Percentiles rank a stretch among this genome's conserved stretches.
These are phyloP conservation scores for Drosophila ercepeae DNA, from an alignment of 1,140 invertebrate genomes.

Conservation along the genomic window DNA sequence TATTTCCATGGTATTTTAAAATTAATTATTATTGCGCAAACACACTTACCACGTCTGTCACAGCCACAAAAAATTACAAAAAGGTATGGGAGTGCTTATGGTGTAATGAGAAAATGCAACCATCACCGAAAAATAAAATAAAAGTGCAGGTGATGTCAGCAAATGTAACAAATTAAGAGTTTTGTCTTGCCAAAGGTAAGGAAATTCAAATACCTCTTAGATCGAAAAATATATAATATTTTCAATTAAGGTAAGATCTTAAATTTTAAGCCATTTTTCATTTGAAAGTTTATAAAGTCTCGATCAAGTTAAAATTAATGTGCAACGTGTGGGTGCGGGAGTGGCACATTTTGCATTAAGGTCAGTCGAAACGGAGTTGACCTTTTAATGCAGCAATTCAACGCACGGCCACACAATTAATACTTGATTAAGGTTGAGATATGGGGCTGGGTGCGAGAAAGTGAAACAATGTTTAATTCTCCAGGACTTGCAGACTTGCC, in stretches of 20 bases:
- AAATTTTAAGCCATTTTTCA: neutral
- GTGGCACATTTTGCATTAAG: neutral
- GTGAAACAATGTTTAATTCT: slow-evolving; percentile 32
- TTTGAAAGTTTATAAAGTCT: neutral
- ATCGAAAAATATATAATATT: neutral
- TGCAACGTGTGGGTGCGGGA: neutral
- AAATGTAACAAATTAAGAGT: slow-evolving; percentile 14
- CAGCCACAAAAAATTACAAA: neutral
- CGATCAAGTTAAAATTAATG: too few species aligned
- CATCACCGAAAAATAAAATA: slow-evolving; percentile 41
- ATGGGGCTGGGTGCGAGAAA: slow-evolving; percentile 8
- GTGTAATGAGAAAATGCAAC: slow-evolving; percentile 12
- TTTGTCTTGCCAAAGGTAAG: neutral
- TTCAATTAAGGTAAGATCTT: neutral
- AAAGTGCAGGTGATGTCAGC: slow-evolving; percentile 25
- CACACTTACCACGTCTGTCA: neutral
- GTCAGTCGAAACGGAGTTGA: slow-evolving; percentile 23
- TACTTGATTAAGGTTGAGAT: slow-evolving; percentile 62
- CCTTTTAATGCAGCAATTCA: slow-evolving; percentile 47
- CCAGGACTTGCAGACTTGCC: slow-evolving; percentile 15
- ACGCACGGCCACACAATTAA: slow-evolving; percentile 56
- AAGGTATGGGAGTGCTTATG: neutral
- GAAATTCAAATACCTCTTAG: neutral
- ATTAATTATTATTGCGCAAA: slow-evolving; percentile 53
- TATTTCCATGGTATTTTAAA: slow-evolving; percentile 33